Evolutionary conservation across 2,888 invertebrate species (phyloP), one percentile per base, ranked within the genome.

Genomic region (Lasioglossum figueresi): DNA sequence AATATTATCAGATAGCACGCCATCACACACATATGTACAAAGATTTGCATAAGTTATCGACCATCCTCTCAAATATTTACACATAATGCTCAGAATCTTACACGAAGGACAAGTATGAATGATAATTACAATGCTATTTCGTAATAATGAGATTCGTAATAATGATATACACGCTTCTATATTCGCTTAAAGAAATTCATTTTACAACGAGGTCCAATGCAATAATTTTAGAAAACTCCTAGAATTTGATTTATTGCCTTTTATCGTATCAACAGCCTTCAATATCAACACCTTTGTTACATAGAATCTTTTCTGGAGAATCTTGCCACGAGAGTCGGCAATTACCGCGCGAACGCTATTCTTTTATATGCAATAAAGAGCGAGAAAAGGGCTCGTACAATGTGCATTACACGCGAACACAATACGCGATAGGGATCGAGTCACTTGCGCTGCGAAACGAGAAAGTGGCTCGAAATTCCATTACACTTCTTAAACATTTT

Each of bases 341-440:
- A 45, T 45, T 27, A 45, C 4, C 34, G 48, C 52, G 45, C 48
- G 45, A n/a, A 73, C 66, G 34, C 16, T 52, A 48, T 66, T 27
- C 43, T 63, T 76, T 82, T 45, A 63, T 43, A n/a, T 4, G 34
- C 63, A 34, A 27, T 23, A 71, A 82, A 82, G 34, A 37, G 52
- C 27, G 27, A 79, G 31, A 52, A 40, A 45, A 74, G 31, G 31
- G 71, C 80, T 75, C 74, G 23, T 6, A 19, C 40, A 70, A 43
- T 31, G 34, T 19, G 23, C 23, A 66, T 73, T 76, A 34, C 34
- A 16, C 16, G 31, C 34, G 45, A 19, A 37, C 45, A 40, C 19
- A 59, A 76, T 63, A 76, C 70, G 52, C 19, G 68, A 19, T 37
- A 40, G 27, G 19, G n/a, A 76, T 76, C 23, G 16, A 71, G 48